Base-by-base conservation (phyloP, 2,888 invertebrate genomes). In the Spialia ferax region DNA sequence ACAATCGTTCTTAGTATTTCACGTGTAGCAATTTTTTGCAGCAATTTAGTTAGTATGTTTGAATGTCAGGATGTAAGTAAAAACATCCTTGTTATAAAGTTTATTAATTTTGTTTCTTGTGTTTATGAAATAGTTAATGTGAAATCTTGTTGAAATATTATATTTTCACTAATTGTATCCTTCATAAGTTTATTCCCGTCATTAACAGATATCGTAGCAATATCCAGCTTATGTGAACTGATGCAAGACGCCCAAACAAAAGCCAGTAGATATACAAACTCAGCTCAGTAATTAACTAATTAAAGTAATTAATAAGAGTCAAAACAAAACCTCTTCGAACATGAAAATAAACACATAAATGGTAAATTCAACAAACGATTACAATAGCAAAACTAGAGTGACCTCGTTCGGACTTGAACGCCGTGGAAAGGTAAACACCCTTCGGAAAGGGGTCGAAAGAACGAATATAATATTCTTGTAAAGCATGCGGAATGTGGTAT, bases 371-470 rank as follows among this genome's bases (percentile, higher is more conserved):
- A 23, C 6, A 11, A 50, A 22, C 11, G 11, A 22, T 50, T 50
- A 50, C 50, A 50, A 29, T 15, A 22, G 18, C 60, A 4, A 10
- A 50, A n/a, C 52, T 20, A 61, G 55, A 55, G 32, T 61, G 67
- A 56, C 67, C 67, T 48, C 55, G 55, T 61, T 67, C 35, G 22
- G 59, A 60, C 60, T 35, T 52, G 57, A 45, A 15, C 59, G 52
- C 35, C 57, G 65, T 26, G n/a, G 54, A 66, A 55, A 66, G 66
- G 67, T 67, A 67, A 61, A 67, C 67, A 67, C 67, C 67, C 67
- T 67, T 23, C 61, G 32, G 35, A 45, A 60, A 60, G 67, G 61
- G 61, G 67, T 61, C 67, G 61, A 57, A 26, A 35, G 29, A 55
- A 50, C 48, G 15, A 10, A 52, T 52, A 59, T 59, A 59, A 50